Percentiles rank a stretch among this genome's conserved stretches.
phyloP scores from a whole-genome alignment of 2,113 vertebrate genomes.

The Centrocercus urophasianus region DNA sequence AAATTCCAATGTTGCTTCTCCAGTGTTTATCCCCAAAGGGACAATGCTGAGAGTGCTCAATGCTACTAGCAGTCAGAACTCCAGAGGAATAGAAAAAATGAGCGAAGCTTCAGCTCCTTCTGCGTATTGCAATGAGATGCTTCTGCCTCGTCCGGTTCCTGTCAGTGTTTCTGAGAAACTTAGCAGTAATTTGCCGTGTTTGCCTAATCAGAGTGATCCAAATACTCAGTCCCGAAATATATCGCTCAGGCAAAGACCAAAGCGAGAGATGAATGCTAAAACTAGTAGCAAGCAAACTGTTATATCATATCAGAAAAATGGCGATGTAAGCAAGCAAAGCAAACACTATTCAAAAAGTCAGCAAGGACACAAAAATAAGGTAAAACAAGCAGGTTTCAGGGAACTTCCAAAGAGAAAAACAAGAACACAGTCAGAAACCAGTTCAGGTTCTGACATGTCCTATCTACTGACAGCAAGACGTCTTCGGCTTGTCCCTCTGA shows the following conservation, averaged over 20 bases:
- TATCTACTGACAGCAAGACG: constrained; percentile 72
- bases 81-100: neutral
- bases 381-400: constrained; percentile 63
- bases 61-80: constrained; percentile 35
- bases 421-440: constrained; percentile 19
- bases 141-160: constrained; percentile 58
- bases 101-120: neutral
- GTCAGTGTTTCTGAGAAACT: constrained; percentile 33
- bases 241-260: constrained; percentile 57
- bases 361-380: constrained; percentile 44
- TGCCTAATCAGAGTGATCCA: neutral
- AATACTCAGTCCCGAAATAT: neutral
- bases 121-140: constrained; percentile 45
- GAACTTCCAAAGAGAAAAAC: constrained; percentile 74
- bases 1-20: constrained; percentile 67
- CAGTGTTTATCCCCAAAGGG: constrained; percentile 81
- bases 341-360: constrained; percentile 47
- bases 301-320: neutral
- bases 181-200: neutral
- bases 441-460: constrained; percentile 35
- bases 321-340: constrained; percentile 33
- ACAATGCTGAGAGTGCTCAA: constrained; percentile 79
- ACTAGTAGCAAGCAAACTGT: neutral
- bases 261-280: constrained; percentile 45
- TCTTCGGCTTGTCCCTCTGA: constrained; percentile 84